Evolutionary conservation across 1,140 invertebrate species (phyloP), one percentile per base, ranked within the genome.

Genomic region (Pseudomyrmex pallidus): DNA sequence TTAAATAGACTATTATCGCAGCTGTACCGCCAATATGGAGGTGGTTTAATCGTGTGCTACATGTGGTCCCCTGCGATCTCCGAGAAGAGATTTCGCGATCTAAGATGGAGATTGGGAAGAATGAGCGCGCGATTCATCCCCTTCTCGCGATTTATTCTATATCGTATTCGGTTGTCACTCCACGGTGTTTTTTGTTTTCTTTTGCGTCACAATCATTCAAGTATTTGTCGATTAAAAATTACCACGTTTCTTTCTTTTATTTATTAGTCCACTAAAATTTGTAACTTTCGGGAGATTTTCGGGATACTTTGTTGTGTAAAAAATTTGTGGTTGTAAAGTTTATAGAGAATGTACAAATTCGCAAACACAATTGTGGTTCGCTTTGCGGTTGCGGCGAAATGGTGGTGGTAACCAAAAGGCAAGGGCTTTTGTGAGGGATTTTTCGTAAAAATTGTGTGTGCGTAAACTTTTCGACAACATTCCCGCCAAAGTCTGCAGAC

Each of bases 401-500:
- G 35, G 5, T 35, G 35, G 5, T 35, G 35, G 35, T 35, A 35
- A 35, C 35, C 35, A 35, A 35, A 35, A 35, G 35, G 35, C 35
- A 7, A 35, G 35, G 4, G 35, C 35, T 35, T 7, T 35, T 7
- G 35, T 35, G 35, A 35, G 35, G 25, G 25, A 0, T 15, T 78
- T 68, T 22, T 57, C 50, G 74, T 15, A 56, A 22, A 46, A 78
- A 57, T 57, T 56, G 20, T 9, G 9, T 50, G 46, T 22, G 9
- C n/a, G 17, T 2, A 5, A 17, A 61, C 2, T 61, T n/a, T 46
- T 3, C 48, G 20, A 73, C 56, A 0, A 17, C 56, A 15, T 7
- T 35, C 52, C 25, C 63, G 91, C 93, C 91, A 89, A 68, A 93
- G 88, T 94, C 91, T 92, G 89, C 91, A 93, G 91, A 92, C 85